Conservation (phyloP, 2,113 vertebrate species). For the Onychostruthus taczanowskii region DNA sequence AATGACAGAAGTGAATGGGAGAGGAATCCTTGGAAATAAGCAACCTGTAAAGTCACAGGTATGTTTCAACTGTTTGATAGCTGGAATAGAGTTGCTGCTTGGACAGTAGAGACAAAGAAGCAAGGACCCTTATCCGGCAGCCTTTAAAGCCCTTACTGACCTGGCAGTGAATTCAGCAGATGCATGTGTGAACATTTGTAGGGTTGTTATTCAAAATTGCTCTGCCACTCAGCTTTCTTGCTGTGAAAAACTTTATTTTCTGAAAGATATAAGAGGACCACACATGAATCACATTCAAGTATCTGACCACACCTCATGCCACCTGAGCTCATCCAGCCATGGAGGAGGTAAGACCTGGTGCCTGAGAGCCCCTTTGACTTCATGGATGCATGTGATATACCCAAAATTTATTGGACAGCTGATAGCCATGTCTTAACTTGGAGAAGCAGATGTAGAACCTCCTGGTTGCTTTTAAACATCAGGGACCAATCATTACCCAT, state of each 20-base stretch:
- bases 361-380: background rate
- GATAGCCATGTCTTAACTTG: background rate
- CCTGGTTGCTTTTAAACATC: background rate
- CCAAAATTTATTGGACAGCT: background rate
- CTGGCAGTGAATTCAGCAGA: background rate
- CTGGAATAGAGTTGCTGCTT: background rate
- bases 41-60: background rate
- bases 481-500: background rate
- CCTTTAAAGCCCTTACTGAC: background rate
- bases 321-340: background rate
- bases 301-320: background rate
- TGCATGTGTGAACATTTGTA: background rate
- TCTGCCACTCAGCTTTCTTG: background rate
- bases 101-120: background rate
- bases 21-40: background rate
- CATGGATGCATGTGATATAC: too few relatives aligned
- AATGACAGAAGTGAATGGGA: background rate
- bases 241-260: background rate
- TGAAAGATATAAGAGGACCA: background rate
- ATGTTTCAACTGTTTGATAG: background rate
- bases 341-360: background rate
- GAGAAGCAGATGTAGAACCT: background rate
- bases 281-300: accelerated
- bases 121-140: background rate
- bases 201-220: background rate